Conservation (phyloP, 2,888 invertebrate genomes). For the Agonum fuliginosum region DNA sequence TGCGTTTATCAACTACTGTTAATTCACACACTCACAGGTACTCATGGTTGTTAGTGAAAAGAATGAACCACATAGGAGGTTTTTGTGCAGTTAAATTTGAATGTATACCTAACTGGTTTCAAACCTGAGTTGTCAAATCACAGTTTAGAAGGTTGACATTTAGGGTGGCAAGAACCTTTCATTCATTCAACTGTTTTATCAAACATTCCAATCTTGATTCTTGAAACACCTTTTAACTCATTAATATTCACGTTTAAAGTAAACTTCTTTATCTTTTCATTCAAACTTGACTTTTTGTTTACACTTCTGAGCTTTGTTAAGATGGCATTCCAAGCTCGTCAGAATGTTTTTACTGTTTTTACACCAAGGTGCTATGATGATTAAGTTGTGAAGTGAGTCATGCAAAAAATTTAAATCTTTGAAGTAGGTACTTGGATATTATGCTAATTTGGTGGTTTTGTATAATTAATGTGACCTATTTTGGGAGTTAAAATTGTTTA, state of each 20-base stretch:
- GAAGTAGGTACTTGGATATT: no score
- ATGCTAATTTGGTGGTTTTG: no score
- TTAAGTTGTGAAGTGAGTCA: conserved; percentile 20
- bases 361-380: not conserved
- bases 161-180: conserved; percentile 20
- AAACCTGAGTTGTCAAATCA: no score
- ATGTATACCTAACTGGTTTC: no score
- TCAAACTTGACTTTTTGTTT: not conserved
- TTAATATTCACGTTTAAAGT: conserved; percentile 36
- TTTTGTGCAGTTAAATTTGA: no score
- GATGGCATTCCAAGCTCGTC: not conserved
- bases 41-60: no score
- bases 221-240: conserved; percentile 15
- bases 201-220: conserved; percentile 17
- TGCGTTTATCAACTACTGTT: no score
- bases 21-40: no score
- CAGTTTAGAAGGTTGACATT: conserved; percentile 16
- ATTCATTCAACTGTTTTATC: conserved; percentile 16
- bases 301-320: not conserved
- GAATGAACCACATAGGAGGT: no score
- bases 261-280: conserved; percentile 11
- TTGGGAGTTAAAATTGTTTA: no score
- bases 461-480: no score
- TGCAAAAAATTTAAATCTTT: no score
- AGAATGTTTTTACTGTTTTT: not conserved